Conservation (phyloP, 2,797 vertebrate species). For the Antennarius maculatus region DNA sequence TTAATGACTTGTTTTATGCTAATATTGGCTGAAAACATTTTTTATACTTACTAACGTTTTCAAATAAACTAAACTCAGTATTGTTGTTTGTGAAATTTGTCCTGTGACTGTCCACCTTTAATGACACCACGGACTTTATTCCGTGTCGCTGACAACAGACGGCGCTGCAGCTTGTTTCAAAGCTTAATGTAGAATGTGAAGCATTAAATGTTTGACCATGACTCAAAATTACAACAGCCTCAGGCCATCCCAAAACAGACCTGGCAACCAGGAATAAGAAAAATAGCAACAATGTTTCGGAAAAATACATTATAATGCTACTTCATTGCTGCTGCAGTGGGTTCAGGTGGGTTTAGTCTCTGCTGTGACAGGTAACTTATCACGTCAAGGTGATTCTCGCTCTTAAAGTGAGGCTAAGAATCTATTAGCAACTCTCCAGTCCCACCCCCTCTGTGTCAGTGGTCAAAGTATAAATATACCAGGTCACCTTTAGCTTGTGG, state of each 20-base stretch:
- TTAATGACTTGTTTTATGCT: too few relatives aligned
- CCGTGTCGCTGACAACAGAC: constrained; percentile 36
- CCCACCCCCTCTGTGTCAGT: constrained; percentile 78
- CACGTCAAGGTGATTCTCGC: background rate
- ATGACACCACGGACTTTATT: constrained; percentile 10
- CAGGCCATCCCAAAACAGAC: constrained; percentile 59
- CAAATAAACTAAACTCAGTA: constrained; percentile 17
- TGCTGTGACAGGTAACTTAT: background rate
- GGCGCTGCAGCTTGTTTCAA: constrained; percentile 29
- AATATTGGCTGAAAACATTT: too few relatives aligned
- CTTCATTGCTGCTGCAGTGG: background rate
- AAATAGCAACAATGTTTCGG: constrained; percentile 29
- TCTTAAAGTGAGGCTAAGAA: too few relatives aligned
- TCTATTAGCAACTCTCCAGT: constrained; percentile 3
- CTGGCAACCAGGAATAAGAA: constrained; percentile 50
- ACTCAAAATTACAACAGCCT: constrained; percentile 50
- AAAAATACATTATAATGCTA: background rate
- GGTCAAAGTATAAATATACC: constrained; percentile 86
- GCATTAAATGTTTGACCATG: constrained; percentile 24
- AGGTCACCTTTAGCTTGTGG: constrained; percentile 77
- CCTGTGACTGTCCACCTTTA: background rate
- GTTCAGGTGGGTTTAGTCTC: background rate
- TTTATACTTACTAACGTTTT: background rate
- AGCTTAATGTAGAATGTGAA: constrained; percentile 34
- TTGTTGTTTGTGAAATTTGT: background rate